phyloP scores from a whole-genome alignment of 2,113 vertebrate genomes.

The Odontesthes bonariensis region DNA sequence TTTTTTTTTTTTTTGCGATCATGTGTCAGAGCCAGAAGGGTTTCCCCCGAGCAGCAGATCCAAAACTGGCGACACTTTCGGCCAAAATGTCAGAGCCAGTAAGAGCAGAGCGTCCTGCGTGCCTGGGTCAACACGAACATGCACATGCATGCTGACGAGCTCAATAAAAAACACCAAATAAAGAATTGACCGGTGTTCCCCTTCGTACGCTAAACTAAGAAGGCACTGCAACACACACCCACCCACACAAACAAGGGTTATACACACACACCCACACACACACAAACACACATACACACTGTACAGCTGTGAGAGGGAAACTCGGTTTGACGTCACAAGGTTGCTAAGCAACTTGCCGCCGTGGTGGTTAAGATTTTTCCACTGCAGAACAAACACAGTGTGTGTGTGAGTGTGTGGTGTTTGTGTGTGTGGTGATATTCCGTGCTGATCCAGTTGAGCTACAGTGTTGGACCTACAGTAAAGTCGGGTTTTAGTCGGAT shows the following conservation, averaged over 20 bases:
- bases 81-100: slow-evolving; percentile 16
- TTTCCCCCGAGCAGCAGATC: slow-evolving; percentile 46
- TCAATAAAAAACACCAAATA: slow-evolving; percentile 46
- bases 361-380: slow-evolving; percentile 87
- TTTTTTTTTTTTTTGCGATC: slow-evolving; percentile 9
- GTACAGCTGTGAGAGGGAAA: slow-evolving; percentile 85
- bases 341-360: slow-evolving; percentile 81
- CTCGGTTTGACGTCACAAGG: slow-evolving; percentile 85
- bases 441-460: slow-evolving; percentile 39
- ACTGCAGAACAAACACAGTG: slow-evolving; percentile 74
- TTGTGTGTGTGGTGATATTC: slow-evolving; percentile 18
- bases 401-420: slow-evolving; percentile 30
- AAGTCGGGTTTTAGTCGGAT: neutral
- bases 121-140: neutral
- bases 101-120: neutral
- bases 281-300: slow-evolving; percentile 44
- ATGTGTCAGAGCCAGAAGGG: slow-evolving; percentile 32
- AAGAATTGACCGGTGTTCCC: slow-evolving; percentile 76
- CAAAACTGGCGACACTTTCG: neutral
- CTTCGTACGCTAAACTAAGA: slow-evolving; percentile 40
- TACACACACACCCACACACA: slow-evolving; percentile 47
- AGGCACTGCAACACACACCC: slow-evolving; percentile 28
- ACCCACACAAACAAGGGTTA: slow-evolving; percentile 12
- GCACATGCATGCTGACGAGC: slow-evolving; percentile 1
- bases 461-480: slow-evolving; percentile 36